Conservation (phyloP, 2,113 vertebrate genomes). For the Zosterops lateralis region DNA sequence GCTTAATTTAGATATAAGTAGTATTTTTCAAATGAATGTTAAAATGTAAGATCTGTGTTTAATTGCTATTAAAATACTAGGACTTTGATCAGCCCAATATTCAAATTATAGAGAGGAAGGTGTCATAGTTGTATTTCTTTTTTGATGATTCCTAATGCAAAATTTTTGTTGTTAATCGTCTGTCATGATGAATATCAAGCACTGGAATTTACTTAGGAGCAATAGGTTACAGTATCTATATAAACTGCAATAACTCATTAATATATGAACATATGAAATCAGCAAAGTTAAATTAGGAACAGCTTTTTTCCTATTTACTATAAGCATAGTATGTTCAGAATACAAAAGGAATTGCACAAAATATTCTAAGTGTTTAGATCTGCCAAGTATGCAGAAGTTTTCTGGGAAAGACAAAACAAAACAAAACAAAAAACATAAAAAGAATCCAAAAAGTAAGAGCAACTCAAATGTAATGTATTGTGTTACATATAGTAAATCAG, state of each 20-base stretch:
- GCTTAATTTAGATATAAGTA: not conserved
- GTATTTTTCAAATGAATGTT: not conserved
- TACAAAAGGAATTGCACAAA: not conserved
- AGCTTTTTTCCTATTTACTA: not conserved
- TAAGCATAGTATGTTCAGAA: not conserved
- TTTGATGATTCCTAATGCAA: not conserved
- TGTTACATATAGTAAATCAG: not conserved
- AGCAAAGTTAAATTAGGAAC: not conserved
- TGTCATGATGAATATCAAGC: not conserved
- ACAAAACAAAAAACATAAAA: not conserved
- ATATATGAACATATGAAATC: not conserved
- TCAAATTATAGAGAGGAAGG: not conserved
- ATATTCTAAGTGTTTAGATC: not conserved
- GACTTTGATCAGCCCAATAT: not conserved
- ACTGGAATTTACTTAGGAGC: not conserved
- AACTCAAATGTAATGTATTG: not conserved
- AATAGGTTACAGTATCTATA: not conserved
- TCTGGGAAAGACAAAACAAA: not conserved
- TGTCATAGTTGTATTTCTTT: not conserved
- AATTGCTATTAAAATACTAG: not conserved
- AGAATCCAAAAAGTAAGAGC: fast-evolving
- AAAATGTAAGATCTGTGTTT: not conserved
- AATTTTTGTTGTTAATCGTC: not conserved
- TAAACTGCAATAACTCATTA: not conserved
- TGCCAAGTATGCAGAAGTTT: not conserved